Base-by-base conservation (phyloP, 2,888 invertebrate species). In the Hemaris fuciformis region DNA sequence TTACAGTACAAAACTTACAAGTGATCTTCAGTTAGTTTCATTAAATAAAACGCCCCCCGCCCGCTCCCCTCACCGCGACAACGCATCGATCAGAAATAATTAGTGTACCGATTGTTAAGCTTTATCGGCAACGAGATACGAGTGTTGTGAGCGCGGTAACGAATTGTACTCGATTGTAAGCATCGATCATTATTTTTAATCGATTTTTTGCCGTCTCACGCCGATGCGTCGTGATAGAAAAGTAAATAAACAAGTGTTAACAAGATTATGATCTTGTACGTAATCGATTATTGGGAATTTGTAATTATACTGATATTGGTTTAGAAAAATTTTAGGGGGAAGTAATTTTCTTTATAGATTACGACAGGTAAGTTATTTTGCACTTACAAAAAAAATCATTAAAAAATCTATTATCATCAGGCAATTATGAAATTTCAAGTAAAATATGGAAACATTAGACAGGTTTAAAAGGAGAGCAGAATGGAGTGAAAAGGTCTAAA, bases 71-170 rank as follows among this genome's bases (percentile, higher is more conserved):
- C n/a, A 23, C 4, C 15, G 3, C 15, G 34, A 38, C 60, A 34
- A 18, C 65, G 64, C 77, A 84, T 85, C 85, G 71, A 83, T 87
- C 87, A 84, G 80, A 81, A 79, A 83, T 84, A 85, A 87, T 87
- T 83, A 84, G 72, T 68, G 68, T 73, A 65, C 23, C 74, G 69
- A 82, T 83, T 81, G 77, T 79, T 68, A 70, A 70, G 72, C 65
- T 69, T 75, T 78, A 82, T 80, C 79, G 65, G 48, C 57, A 60
- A 66, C 42, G 62, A 69, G 75, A 75, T 74, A 79, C 76, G 45
- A 66, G 72, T 78, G 79, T 77, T 74, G 65, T 62, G 66, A 64
- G 61, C 66, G 68, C 60, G 63, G 63, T 73, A 75, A 75, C 75
- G 74, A 77, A 74, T 73, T 70, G 72, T 77, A 68, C 66, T 66